phyloP scores from a whole-genome alignment of 2,888 invertebrate species.

The Cataglyphis livida region DNA sequence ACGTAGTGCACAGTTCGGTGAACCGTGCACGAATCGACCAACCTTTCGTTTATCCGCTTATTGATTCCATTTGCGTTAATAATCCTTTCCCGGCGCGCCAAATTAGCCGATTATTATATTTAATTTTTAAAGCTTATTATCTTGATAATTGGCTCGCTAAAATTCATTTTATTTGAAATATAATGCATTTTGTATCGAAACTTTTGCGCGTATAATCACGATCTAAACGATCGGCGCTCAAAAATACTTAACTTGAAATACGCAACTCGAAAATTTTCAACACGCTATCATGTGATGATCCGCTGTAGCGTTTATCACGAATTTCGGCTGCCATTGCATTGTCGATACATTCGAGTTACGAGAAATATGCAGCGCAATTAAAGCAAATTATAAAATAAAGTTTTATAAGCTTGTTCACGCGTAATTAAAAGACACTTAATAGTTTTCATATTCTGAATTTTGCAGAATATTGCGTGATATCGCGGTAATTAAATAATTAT shows the following conservation, averaged over 20 bases:
- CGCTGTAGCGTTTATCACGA: not conserved
- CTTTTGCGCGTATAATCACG: constrained; percentile 18
- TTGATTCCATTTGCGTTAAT: constrained; percentile 52
- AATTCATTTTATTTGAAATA: constrained; percentile 39
- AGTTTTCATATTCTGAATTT: not conserved
- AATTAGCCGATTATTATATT: constrained; percentile 47
- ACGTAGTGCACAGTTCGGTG: constrained; percentile 12
- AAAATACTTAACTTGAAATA: constrained; percentile 31
- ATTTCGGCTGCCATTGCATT: not conserved
- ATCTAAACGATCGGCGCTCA: constrained; percentile 25
- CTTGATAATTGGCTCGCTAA: constrained; percentile 44
- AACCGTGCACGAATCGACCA: constrained; percentile 27
- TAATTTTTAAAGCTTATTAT: constrained; percentile 54
- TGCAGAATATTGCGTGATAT: not conserved
- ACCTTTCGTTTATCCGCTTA: constrained; percentile 53
- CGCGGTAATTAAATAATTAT: not conserved
- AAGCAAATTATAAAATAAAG: constrained; percentile 6
- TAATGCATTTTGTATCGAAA: not conserved
- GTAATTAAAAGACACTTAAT: constrained; percentile 35
- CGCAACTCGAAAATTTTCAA: constrained; percentile 18
- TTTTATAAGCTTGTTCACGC: not conserved
- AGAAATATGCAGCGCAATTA: not conserved
- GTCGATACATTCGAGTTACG: constrained; percentile 1
- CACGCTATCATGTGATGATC: not conserved
- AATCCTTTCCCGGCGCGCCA: constrained; percentile 46